Conservation (phyloP, 2,888 invertebrate species). For the Galeopsomyia nigrocyanea region DNA sequence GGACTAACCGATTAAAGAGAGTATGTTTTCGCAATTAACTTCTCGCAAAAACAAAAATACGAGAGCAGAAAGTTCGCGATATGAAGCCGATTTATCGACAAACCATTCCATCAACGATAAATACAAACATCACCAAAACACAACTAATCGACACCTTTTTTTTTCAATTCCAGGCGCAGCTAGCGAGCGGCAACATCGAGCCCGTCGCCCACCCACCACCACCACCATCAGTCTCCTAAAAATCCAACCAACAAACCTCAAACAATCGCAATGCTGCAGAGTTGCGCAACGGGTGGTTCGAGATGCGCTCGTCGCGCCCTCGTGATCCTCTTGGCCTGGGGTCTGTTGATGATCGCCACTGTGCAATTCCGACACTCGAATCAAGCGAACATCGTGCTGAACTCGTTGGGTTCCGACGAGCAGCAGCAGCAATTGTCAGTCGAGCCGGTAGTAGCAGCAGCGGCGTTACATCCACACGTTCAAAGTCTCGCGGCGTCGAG, state of each 20-base stretch:
- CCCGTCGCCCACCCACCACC: neutral
- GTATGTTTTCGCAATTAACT: no score
- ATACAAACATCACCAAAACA: no score
- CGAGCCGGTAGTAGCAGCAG: slow-evolving; percentile 20
- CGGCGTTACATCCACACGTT: slow-evolving; percentile 49
- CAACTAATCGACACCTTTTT: no score
- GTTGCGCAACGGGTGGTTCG: slow-evolving; percentile 54
- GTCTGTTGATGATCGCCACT: slow-evolving; percentile 68
- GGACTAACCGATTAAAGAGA: no score
- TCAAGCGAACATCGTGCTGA: slow-evolving; percentile 47
- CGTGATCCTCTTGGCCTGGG: slow-evolving; percentile 69
- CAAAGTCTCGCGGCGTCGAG: slow-evolving; percentile 68
- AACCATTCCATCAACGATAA: no score
- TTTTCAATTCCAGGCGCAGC: slow-evolving; percentile 25
- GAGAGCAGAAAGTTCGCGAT: no score
- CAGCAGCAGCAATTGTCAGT: neutral
- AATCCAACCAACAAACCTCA: no score
- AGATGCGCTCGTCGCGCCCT: slow-evolving; percentile 70
- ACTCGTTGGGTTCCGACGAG: neutral
- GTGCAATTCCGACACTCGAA: slow-evolving; percentile 65
- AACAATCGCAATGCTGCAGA: slow-evolving; percentile 33
- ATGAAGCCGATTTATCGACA: no score
- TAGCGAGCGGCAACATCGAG: slow-evolving; percentile 28
- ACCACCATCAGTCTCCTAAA: no score
- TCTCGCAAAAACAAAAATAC: no score